Evolutionary conservation across 1,140 invertebrate species (phyloP).

Genomic region (Bursaphelenchus mucronatus): DNA sequence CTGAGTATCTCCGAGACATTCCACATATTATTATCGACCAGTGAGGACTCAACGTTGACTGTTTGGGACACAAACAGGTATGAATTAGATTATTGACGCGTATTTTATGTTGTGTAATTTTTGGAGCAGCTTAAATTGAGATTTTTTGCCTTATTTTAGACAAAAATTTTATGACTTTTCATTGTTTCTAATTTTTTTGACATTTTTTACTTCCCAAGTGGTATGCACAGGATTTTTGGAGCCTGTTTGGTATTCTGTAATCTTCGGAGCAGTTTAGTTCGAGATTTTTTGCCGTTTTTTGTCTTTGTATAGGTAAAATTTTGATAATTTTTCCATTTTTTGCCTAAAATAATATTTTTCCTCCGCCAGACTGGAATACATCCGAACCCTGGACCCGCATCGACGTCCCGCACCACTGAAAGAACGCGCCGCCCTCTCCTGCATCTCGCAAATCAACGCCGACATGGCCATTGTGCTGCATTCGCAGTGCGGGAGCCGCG

Average conservation of each 20-base stretch:
- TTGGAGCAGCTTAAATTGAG: too few relatives aligned
- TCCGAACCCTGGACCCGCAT: slow-evolving; percentile 27
- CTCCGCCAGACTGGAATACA: slow-evolving; percentile 24
- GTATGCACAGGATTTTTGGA: slow-evolving; percentile 1
- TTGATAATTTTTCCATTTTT: slow-evolving; percentile 2
- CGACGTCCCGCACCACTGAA: slow-evolving; percentile 10
- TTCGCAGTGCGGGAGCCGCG: slow-evolving; percentile 25
- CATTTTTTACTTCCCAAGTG: too few relatives aligned
- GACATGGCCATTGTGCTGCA: slow-evolving; percentile 42
- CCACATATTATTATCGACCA: slow-evolving; percentile 44
- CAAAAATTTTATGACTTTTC: too few relatives aligned
- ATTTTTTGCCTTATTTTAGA: too few relatives aligned
- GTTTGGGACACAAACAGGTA: slow-evolving; percentile 45
- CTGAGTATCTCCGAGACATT: slow-evolving; percentile 41
- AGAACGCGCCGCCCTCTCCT: slow-evolving; percentile 45
- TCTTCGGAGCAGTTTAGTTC: too few relatives aligned
- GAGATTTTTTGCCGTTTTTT: slow-evolving; percentile 28
- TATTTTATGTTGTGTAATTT: too few relatives aligned
- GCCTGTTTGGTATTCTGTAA: too few relatives aligned
- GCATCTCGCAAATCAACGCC: slow-evolving; percentile 30
- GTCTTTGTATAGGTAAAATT: too few relatives aligned
- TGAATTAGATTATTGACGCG: too few relatives aligned
- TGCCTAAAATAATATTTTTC: slow-evolving; percentile 6
- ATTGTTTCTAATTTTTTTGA: too few relatives aligned
- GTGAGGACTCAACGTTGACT: slow-evolving; percentile 37